Evolutionary conservation across 2,797 vertebrate genomes (phyloP).

Genomic region (Sebastes minor): DNA sequence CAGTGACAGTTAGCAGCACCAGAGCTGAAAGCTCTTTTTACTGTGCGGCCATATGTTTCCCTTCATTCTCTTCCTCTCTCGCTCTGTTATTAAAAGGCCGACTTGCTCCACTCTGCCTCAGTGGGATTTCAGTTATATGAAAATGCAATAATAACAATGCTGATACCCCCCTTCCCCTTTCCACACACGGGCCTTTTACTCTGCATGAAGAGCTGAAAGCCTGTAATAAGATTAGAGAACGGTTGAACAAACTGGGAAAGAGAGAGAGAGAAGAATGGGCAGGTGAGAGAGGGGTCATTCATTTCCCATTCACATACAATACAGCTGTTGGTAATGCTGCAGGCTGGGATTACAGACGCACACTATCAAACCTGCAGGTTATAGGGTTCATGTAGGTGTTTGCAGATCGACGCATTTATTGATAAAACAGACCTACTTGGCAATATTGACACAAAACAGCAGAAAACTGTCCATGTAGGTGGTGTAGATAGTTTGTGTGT

Average conservation of each 20-base stretch:
- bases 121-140: constrained; percentile 3
- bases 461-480: no score
- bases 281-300: background rate
- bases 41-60: background rate
- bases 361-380: background rate
- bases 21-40: no score
- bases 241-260: background rate
- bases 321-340: background rate
- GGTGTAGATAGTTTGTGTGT: background rate
- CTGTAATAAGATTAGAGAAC: constrained; percentile 17
- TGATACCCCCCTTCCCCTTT: background rate
- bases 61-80: background rate
- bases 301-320: background rate
- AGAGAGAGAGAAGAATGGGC: background rate
- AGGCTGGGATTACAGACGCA: background rate
- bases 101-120: background rate
- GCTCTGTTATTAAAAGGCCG: background rate
- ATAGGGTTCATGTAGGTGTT: background rate
- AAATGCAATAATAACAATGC: constrained; percentile 1
- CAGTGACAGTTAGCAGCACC: no score
- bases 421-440: background rate
- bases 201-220: constrained; percentile 9
- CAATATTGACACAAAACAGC: background rate
- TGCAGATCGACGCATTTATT: background rate
- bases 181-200: background rate